Base-by-base conservation (phyloP, 1,140 invertebrate genomes). In the Lordiphosa mommai region DNA sequence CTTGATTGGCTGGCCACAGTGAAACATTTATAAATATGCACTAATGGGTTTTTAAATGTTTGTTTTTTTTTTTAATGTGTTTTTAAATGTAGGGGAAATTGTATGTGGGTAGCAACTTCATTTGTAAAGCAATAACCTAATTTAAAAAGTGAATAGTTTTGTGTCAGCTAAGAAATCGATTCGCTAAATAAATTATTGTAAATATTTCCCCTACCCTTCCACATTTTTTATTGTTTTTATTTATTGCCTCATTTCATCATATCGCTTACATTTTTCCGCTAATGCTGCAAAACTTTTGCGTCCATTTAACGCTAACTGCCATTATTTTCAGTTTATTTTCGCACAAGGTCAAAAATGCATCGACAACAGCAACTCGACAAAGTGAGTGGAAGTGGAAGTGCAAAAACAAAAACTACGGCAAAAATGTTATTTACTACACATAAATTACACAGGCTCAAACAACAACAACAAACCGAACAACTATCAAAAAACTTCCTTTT, bases 371-470 rank as follows among this genome's bases (percentile, higher is more conserved):
- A 20, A 41, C 38, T 41, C 38, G 20, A 16, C 17, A 20, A 20
- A 20, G 17, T 16, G 46, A 14, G 33, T 37, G 20, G 17, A 33
- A 14, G 33, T 37, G 20, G 17, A 33, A 20, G 17, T 4, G 17
- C 17, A 41, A 41, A 40, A 41, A 20, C 20, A 48, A 41, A 61
- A 51, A 46, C 48, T 51, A 50, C 29, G 14, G 41, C 38, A 50
- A 60, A 69, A 69, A 60, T 69, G 66, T 69, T 69, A 66, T 69
- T 65, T 69, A 69, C 66, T 55, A 60, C 61, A 65, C 66, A 69
- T 69, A 65, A 69, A 66, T 69, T 65, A 46, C 43, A 56, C 17
- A 10, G 33, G 16, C 29, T 9, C 7, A 30, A 50, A 37, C 55
- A 65, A 43, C 48, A 48, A 53, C 38, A 41, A 41, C 38, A 40